Conservation (phyloP, 1,140 invertebrate genomes). For the Diplogasteroides magnus region DNA sequence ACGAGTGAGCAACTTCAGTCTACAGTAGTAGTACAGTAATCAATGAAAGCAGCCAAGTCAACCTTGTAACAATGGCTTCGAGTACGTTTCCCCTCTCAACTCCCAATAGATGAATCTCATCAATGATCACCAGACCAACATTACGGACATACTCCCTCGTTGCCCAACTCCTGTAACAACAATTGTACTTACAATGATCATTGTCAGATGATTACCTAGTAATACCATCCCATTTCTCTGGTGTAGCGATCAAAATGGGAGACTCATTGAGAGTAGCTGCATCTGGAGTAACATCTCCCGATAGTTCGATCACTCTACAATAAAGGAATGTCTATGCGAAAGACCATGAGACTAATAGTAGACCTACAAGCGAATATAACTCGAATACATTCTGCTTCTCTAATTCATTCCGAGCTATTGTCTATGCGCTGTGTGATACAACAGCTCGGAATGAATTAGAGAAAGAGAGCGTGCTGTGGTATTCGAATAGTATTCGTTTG, state of each 20-base stretch:
- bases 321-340: neutral
- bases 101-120: slow-evolving; percentile 93
- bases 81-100: slow-evolving; percentile 67
- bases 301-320: slow-evolving; percentile 82
- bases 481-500: too few relatives aligned
- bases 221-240: slow-evolving; percentile 99
- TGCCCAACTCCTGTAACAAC: slow-evolving; percentile 77
- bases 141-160: slow-evolving; percentile 85
- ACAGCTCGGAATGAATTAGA: too few relatives aligned
- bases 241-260: slow-evolving; percentile 92
- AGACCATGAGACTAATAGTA: neutral
- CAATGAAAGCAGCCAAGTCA: slow-evolving; percentile 64
- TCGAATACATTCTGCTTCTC: neutral
- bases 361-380: slow-evolving; percentile 15
- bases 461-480: too few relatives aligned
- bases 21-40: slow-evolving; percentile 70
- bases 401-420: too few relatives aligned
- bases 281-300: slow-evolving; percentile 90
- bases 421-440: slow-evolving; percentile 9
- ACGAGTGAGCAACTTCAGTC: slow-evolving; percentile 56
- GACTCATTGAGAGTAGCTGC: slow-evolving; percentile 74
- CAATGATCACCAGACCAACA: slow-evolving; percentile 89
- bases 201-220: slow-evolving; percentile 58
- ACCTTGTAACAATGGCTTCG: slow-evolving; percentile 66
- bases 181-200: neutral